Evolutionary conservation across 2,797 vertebrate genomes (phyloP).

Genomic region (Serranus cabrilla): DNA sequence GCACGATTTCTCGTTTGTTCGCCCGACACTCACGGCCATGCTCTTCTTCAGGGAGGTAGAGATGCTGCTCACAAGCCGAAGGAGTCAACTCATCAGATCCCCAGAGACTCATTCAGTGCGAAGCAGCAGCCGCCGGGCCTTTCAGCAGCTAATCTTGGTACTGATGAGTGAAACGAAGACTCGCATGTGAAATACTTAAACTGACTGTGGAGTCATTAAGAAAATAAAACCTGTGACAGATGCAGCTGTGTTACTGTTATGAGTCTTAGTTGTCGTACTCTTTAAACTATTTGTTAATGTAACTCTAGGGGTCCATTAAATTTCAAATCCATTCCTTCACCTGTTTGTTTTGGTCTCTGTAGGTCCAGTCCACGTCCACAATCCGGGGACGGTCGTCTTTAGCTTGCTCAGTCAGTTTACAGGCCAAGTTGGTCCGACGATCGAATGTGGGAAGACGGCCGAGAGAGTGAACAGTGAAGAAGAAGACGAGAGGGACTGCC

Average conservation of each 20-base stretch:
- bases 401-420: constrained; percentile 84
- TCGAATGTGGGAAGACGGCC: constrained; percentile 35
- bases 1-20: constrained; percentile 3
- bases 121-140: constrained; percentile 63
- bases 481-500: constrained; percentile 54
- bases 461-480: constrained; percentile 35
- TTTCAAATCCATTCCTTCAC: background rate
- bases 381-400: constrained; percentile 83
- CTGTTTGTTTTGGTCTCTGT: constrained; percentile 17
- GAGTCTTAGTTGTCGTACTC: background rate
- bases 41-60: constrained; percentile 53
- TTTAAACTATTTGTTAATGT: background rate
- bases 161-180: constrained; percentile 57
- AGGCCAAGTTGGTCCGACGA: constrained; percentile 63
- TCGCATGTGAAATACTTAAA: constrained; percentile 31
- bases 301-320: constrained; percentile 10
- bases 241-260: constrained; percentile 39
- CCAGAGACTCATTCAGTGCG: constrained; percentile 60
- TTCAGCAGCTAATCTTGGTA: constrained; percentile 73
- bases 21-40: background rate
- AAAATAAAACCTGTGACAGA: constrained; percentile 19
- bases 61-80: constrained; percentile 45
- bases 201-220: constrained; percentile 26
- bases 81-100: constrained; percentile 56
- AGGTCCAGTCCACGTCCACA: constrained; percentile 85